Conservation (phyloP, 2,888 invertebrate genomes). For the Disparrhopalites patrizii region DNA sequence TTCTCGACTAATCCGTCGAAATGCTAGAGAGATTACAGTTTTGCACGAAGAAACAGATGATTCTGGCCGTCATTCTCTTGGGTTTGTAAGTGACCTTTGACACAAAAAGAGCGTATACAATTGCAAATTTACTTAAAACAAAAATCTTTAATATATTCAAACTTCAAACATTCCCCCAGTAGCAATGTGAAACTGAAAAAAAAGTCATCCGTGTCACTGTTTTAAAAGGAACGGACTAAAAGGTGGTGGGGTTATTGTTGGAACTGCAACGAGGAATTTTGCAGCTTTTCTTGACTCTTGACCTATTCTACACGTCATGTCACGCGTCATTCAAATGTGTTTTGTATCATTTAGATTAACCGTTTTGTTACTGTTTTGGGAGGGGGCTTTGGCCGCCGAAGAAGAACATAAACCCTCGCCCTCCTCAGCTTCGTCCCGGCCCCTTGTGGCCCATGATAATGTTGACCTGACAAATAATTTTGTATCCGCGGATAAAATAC, state of each 20-base stretch:
- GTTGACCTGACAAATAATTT: background rate
- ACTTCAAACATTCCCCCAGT: constrained; percentile 3
- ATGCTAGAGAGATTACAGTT: constrained; percentile 50
- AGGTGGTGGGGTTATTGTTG: background rate
- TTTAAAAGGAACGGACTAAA: background rate
- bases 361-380: constrained; percentile 17
- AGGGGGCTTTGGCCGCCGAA: constrained; percentile 15
- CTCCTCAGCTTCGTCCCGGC: constrained; percentile 32
- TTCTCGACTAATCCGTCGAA: background rate
- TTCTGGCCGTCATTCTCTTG: constrained; percentile 49
- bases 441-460: background rate
- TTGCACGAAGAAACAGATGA: constrained; percentile 51
- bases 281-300: no score
- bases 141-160: no score
- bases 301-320: no score
- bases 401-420: constrained; percentile 29
- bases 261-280: background rate
- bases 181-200: no score
- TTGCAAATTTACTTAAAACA: no score
- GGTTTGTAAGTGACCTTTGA: constrained; percentile 48
- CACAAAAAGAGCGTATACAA: background rate
- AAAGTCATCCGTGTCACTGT: no score
- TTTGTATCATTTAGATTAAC: constrained; percentile 21
- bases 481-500: no score
- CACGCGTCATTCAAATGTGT: no score